These are phyloP conservation scores for Pristionchus japonicus DNA, from an alignment of 2,888 invertebrate species.

Conservation along the genomic window DNA sequence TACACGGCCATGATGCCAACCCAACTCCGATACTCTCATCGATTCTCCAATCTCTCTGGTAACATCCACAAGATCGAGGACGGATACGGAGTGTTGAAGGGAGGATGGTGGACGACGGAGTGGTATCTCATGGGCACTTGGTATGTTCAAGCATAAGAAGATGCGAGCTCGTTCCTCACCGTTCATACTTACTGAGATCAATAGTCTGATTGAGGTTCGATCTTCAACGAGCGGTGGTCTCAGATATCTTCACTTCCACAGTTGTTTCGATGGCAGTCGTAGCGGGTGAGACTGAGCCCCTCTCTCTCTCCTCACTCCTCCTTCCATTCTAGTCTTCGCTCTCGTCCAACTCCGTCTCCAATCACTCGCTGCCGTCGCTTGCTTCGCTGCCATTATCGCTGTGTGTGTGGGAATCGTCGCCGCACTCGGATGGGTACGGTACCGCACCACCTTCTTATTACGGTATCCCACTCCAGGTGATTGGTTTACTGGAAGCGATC, in stretches of 20 bases:
- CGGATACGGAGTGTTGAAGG: conserved; percentile 29
- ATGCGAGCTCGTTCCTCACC: background rate
- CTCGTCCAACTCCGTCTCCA: conserved; percentile 62
- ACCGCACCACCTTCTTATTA: background rate
- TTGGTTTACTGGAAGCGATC: conserved; percentile 73
- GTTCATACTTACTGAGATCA: too few relatives aligned
- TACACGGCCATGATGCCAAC: conserved; percentile 72
- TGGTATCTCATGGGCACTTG: conserved; percentile 69
- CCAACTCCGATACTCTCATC: conserved; percentile 49
- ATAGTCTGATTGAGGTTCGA: too few relatives aligned
- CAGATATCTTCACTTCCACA: conserved; percentile 66
- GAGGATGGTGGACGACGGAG: conserved; percentile 72
- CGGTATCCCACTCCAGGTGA: conserved; percentile 53
- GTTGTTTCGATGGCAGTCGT: conserved; percentile 70
- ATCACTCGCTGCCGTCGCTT: conserved; percentile 66
- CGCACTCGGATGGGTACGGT: conserved; percentile 64
- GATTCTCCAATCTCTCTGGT: conserved; percentile 42
- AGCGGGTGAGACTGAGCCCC: conserved; percentile 52
- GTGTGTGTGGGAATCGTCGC: conserved; percentile 67
- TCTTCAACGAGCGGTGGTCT: conserved; percentile 70
- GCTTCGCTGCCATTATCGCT: conserved; percentile 67
- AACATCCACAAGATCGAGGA: conserved; percentile 16
- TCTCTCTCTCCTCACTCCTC: background rate
- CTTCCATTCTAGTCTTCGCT: conserved; percentile 59
- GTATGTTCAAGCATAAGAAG: conserved; percentile 34